These are phyloP conservation scores for Tetrax tetrax DNA, from an alignment of 2,113 vertebrate species.

Conservation along the genomic window DNA sequence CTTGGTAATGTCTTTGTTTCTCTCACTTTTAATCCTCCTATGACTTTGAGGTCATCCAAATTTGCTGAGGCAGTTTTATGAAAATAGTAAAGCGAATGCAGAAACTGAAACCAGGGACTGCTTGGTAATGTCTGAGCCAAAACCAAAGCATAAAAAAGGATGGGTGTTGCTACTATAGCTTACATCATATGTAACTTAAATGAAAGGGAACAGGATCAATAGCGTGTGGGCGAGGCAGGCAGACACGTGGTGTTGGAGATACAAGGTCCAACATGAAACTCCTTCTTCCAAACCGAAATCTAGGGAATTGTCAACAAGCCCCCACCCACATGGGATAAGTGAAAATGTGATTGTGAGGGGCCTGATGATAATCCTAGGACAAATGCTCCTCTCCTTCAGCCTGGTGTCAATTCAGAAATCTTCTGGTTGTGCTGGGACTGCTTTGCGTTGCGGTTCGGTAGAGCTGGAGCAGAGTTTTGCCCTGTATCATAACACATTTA, in stretches of 20 bases:
- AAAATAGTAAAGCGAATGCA: not conserved
- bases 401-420: not conserved
- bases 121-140: not conserved
- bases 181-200: not conserved
- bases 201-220: not conserved
- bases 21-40: not conserved
- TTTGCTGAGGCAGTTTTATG: not conserved
- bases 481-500: not conserved
- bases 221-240: not conserved
- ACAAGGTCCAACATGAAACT: not conserved
- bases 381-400: not conserved
- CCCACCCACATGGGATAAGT: not conserved
- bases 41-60: not conserved
- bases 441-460: not conserved
- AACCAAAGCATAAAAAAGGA: not conserved
- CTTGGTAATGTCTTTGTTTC: not conserved
- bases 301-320: not conserved
- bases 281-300: not conserved
- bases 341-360: not conserved
- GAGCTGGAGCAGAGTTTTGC: not conserved
- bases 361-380: not conserved
- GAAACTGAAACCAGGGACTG: not conserved
- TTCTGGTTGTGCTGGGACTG: not conserved
- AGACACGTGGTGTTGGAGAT: not conserved
- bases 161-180: not conserved